Conservation (phyloP, 1,140 invertebrate species). For the Choristoneura fumiferana region DNA sequence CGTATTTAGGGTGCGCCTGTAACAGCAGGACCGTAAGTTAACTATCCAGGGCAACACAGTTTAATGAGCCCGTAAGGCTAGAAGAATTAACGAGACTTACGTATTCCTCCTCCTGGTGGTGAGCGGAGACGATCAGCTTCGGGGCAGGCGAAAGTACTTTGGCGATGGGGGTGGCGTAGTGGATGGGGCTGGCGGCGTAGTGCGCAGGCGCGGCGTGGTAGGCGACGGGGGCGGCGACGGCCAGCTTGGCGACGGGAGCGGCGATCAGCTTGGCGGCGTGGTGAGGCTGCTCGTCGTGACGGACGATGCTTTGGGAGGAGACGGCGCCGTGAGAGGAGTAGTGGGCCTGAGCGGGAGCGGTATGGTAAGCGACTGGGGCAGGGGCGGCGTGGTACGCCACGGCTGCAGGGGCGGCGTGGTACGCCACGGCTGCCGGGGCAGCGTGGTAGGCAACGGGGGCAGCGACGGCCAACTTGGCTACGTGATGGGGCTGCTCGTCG, state of each 20-base stretch:
- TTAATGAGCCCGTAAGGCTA: background rate
- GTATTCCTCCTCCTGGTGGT: conserved; percentile 25
- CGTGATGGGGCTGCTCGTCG: conserved; percentile 18
- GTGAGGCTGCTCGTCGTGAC: conserved; percentile 41
- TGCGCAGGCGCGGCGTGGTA: conserved; percentile 36
- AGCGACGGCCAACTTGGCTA: conserved; percentile 31
- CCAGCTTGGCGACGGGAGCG: conserved; percentile 46
- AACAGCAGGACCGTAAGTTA: background rate
- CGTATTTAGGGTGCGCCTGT: conserved; percentile 62
- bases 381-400: conserved; percentile 29
- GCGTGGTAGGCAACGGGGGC: conserved; percentile 35
- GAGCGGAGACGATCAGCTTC: conserved; percentile 20
- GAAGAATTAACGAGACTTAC: conserved; percentile 10
- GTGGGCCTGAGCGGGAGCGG: conserved; percentile 34
- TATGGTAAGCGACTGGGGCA: conserved; percentile 30
- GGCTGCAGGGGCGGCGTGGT: conserved; percentile 44
- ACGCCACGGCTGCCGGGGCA: conserved; percentile 24
- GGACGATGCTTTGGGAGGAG: conserved; percentile 34
- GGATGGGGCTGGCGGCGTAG: conserved; percentile 51
- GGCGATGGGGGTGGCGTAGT: conserved; percentile 45
- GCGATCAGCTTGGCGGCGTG: conserved; percentile 35
- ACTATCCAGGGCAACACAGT: background rate
- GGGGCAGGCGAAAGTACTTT: conserved; percentile 25
- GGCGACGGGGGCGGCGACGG: conserved; percentile 50
- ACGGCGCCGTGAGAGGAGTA: conserved; percentile 37